phyloP scores from a whole-genome alignment of 2,888 invertebrate genomes.

The Scaptomyza flava region DNA sequence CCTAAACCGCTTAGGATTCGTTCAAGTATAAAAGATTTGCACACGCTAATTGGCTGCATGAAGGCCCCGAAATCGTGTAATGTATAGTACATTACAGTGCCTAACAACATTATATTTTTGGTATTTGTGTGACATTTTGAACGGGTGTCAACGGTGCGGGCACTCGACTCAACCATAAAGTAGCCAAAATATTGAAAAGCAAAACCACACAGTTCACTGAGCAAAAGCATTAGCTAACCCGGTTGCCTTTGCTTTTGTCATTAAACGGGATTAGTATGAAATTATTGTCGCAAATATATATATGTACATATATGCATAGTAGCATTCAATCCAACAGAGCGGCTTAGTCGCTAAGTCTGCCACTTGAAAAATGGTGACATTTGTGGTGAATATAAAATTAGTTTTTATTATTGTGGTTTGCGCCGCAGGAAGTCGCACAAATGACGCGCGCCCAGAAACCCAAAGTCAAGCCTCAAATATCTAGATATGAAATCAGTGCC shows the following conservation, averaged over 20 bases:
- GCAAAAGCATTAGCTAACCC: slow-evolving; percentile 34
- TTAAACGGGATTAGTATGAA: slow-evolving; percentile 69
- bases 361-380: slow-evolving; percentile 77
- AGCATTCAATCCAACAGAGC: slow-evolving; percentile 39
- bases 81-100: slow-evolving; percentile 9
- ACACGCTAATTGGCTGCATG: slow-evolving; percentile 71
- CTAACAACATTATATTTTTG: slow-evolving; percentile 27
- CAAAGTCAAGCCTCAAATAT: slow-evolving; percentile 67
- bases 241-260: slow-evolving; percentile 65
- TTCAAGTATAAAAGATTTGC: slow-evolving; percentile 73
- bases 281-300: slow-evolving; percentile 36
- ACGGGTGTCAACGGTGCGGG: slow-evolving; percentile 60
- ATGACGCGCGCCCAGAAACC: slow-evolving; percentile 59
- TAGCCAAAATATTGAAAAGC: slow-evolving; percentile 73
- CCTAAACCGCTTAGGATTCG: slow-evolving; percentile 73
- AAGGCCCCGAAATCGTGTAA: slow-evolving; percentile 24
- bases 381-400: slow-evolving; percentile 64
- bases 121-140: slow-evolving; percentile 61
- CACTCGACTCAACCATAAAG: slow-evolving; percentile 69
- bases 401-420: slow-evolving; percentile 42
- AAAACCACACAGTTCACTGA: slow-evolving; percentile 48
- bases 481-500: slow-evolving; percentile 40
- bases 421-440: slow-evolving; percentile 68
- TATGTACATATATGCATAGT: slow-evolving; percentile 1
- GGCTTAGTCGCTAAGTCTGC: slow-evolving; percentile 55